Evolutionary conservation across 2,888 invertebrate species (phyloP).

Genomic region (Lasioglossum figueresi): DNA sequence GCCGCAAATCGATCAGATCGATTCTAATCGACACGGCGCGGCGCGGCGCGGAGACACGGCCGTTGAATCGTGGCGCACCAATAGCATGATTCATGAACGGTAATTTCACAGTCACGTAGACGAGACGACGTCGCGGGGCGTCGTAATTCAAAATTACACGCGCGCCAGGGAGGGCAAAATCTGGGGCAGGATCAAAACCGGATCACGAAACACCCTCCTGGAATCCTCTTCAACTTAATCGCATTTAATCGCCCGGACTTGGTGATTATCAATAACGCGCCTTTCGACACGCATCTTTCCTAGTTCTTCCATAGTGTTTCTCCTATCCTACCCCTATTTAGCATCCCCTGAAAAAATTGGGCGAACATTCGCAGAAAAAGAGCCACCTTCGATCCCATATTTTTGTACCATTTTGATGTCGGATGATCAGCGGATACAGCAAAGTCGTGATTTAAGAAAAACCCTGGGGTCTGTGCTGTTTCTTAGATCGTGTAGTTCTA

Average conservation of each 20-base stretch:
- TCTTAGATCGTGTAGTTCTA: no score
- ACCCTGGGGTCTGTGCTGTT: no score
- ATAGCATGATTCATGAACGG: conserved; percentile 64
- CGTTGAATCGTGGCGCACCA: conserved; percentile 60
- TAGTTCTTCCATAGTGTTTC: conserved; percentile 16
- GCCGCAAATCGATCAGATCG: conserved; percentile 53
- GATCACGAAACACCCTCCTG: conserved; percentile 35
- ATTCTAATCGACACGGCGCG: conserved; percentile 59
- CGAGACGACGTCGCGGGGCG: conserved; percentile 47
- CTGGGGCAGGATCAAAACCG: conserved; percentile 31
- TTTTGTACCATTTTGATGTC: no score
- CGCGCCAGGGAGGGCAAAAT: conserved; percentile 35
- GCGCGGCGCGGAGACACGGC: conserved; percentile 37
- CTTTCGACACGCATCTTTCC: conserved; percentile 38
- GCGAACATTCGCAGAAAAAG: no score
- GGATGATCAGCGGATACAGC: no score
- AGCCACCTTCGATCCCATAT: no score
- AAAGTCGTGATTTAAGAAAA: no score
- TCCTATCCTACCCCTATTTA: neutral
- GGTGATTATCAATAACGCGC: conserved; percentile 65
- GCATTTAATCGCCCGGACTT: conserved; percentile 71
- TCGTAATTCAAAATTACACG: conserved; percentile 68
- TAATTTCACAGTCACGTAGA: conserved; percentile 71
- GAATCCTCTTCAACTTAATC: conserved; percentile 44
- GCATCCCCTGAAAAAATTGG: neutral